These are phyloP conservation scores for Pristionchus arcanus DNA, from an alignment of 2,888 invertebrate species.

Conservation along the genomic window DNA sequence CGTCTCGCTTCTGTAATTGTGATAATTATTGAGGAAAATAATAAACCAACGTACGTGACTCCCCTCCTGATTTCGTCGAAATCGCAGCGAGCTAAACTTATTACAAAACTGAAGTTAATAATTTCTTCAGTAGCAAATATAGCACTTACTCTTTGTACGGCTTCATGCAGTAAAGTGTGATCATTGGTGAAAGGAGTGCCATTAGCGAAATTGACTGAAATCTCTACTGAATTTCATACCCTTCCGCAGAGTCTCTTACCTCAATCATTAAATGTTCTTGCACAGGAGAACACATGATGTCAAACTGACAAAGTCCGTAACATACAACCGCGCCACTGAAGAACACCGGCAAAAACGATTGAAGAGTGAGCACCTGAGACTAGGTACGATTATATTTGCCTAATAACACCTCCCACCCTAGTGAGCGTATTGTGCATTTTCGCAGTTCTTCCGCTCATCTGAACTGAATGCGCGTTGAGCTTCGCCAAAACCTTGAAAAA, in stretches of 20 bases:
- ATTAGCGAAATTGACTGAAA: conserved; percentile 10
- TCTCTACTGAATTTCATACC: no score
- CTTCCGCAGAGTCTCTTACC: not conserved
- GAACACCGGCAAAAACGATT: not conserved
- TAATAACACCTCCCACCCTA: not conserved
- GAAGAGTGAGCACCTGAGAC: conserved; percentile 39
- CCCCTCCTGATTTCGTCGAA: not conserved
- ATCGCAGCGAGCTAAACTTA: not conserved
- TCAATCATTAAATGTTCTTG: conserved; percentile 42
- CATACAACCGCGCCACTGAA: not conserved
- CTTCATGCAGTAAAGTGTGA: conserved; percentile 22
- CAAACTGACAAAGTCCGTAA: conserved; percentile 42
- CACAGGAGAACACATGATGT: conserved; percentile 10
- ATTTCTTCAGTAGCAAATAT: no score
- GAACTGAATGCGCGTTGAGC: not conserved
- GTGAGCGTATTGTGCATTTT: conserved; percentile 12
- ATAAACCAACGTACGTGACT: not conserved
- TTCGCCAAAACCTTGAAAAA: not conserved
- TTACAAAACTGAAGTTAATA: not conserved
- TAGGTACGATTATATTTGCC: not conserved
- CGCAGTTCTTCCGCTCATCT: not conserved
- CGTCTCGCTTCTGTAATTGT: not conserved
- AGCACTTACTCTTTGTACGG: conserved; percentile 32
- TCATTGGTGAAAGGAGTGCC: not conserved
- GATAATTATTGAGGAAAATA: not conserved